Percentiles rank a stretch among this genome's conserved stretches.
Conservation (phyloP, 2,888 invertebrate genomes). For the Dascillus cervinus region DNA sequence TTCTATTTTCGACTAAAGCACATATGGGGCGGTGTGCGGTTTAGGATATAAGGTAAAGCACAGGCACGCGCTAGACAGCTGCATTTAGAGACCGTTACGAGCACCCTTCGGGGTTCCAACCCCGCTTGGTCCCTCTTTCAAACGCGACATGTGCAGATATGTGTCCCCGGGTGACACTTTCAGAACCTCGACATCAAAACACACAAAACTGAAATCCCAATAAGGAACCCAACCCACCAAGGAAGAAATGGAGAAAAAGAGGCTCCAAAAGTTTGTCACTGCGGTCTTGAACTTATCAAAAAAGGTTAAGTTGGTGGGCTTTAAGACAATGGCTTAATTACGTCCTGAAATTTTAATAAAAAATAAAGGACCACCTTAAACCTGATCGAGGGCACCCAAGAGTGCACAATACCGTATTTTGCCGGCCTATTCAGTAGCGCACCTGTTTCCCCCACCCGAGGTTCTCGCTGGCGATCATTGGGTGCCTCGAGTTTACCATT, state of each 20-base stretch:
- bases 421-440: conserved; percentile 30
- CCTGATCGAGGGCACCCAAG: conserved; percentile 14
- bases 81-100: conserved; percentile 31
- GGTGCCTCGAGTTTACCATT: conserved; percentile 15
- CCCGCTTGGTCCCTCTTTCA: conserved; percentile 12
- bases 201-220: no score
- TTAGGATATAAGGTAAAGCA: conserved; percentile 26
- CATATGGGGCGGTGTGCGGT: conserved; percentile 21
- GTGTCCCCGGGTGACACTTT: conserved; percentile 9
- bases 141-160: conserved; percentile 18
- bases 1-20: no score
- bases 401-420: conserved; percentile 19
- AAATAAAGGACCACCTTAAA: conserved; percentile 1
- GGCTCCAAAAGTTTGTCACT: background rate
- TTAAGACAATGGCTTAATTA: no score
- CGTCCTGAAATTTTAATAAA: background rate
- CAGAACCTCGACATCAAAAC: no score
- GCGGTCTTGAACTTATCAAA: no score
- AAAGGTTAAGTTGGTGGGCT: no score
- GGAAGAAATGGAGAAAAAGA: background rate
- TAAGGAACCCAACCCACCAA: no score
- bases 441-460: conserved; percentile 35
- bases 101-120: conserved; percentile 19
- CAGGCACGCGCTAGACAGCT: conserved; percentile 34
- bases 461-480: conserved; percentile 25